Conservation (phyloP, 2,888 invertebrate species). For the Lasiommata megera region DNA sequence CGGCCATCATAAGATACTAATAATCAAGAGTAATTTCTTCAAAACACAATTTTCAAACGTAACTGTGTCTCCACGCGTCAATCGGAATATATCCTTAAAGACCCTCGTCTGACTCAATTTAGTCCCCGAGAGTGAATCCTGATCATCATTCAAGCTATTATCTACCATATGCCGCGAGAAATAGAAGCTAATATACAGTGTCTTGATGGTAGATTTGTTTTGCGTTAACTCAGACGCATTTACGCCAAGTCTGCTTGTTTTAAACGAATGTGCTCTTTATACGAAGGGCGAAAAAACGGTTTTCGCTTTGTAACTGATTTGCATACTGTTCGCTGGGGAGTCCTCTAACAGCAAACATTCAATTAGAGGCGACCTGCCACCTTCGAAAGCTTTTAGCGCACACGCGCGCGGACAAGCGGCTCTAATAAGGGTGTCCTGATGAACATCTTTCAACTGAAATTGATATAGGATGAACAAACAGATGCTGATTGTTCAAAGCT, state of each 20-base stretch:
- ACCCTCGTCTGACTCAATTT: conserved; percentile 35
- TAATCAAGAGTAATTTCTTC: not conserved
- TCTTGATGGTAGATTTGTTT: conserved; percentile 32
- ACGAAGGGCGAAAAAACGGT: not conserved
- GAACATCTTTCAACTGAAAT: conserved; percentile 2
- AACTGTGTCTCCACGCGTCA: conserved; percentile 23
- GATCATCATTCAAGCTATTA: not conserved
- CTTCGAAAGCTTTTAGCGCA: conserved; percentile 38
- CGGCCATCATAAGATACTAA: too few species aligned
- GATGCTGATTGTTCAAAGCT: not conserved
- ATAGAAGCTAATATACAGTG: conserved; percentile 32
- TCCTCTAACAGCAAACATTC: conserved; percentile 47
- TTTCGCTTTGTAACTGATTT: conserved; percentile 16
- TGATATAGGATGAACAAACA: not conserved
- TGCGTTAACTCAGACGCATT: conserved; percentile 14
- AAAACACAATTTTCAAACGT: conserved; percentile 16
- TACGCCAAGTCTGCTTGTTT: not conserved
- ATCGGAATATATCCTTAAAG: conserved; percentile 34
- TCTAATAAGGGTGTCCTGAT: conserved; percentile 38
- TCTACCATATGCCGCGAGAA: not conserved
- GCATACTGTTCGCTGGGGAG: conserved; percentile 25
- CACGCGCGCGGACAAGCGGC: conserved; percentile 35
- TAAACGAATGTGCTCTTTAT: conserved; percentile 10
- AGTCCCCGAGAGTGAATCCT: conserved; percentile 29
- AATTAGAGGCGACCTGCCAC: conserved; percentile 43